Conservation (phyloP, 2,113 vertebrate genomes). For the Actinemys pallida region DNA sequence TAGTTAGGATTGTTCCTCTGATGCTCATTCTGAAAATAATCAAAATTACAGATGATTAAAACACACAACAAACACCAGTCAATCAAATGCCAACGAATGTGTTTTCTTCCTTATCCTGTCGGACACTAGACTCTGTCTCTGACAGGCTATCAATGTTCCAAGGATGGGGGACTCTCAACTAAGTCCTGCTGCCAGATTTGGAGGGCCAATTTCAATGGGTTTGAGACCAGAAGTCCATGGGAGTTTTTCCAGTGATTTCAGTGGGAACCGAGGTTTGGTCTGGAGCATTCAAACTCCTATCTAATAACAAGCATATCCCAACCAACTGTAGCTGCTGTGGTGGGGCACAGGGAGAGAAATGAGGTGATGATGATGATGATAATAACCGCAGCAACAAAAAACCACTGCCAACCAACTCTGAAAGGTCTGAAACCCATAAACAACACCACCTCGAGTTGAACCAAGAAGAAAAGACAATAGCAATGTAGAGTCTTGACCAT, state of each 20-base stretch:
- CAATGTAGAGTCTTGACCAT: no score
- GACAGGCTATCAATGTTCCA: slow-evolving; percentile 30
- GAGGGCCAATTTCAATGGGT: slow-evolving; percentile 20
- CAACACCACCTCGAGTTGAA: not conserved
- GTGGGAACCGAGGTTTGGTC: not conserved
- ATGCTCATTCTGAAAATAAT: not conserved
- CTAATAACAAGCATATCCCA: not conserved
- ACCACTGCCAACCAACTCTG: not conserved
- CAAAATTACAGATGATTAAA: not conserved
- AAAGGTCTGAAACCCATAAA: not conserved
- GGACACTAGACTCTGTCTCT: slow-evolving; percentile 5
- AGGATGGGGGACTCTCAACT: not conserved
- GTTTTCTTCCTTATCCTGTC: not conserved
- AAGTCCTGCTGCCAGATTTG: not conserved
- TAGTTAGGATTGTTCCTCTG: not conserved
- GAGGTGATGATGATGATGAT: not conserved
- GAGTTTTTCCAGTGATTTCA: slow-evolving; percentile 51
- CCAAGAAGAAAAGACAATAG: not conserved
- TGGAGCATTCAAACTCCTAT: slow-evolving; percentile 10
- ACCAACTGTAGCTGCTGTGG: not conserved
- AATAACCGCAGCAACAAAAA: not conserved
- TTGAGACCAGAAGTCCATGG: slow-evolving; percentile 45
- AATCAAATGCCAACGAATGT: slow-evolving; percentile 3
- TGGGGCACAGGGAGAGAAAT: not conserved
- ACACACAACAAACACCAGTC: not conserved